Percentiles rank a stretch among this genome's conserved stretches.
Conservation (phyloP, 2,888 invertebrate species). For the Diadegma fenestrale region DNA sequence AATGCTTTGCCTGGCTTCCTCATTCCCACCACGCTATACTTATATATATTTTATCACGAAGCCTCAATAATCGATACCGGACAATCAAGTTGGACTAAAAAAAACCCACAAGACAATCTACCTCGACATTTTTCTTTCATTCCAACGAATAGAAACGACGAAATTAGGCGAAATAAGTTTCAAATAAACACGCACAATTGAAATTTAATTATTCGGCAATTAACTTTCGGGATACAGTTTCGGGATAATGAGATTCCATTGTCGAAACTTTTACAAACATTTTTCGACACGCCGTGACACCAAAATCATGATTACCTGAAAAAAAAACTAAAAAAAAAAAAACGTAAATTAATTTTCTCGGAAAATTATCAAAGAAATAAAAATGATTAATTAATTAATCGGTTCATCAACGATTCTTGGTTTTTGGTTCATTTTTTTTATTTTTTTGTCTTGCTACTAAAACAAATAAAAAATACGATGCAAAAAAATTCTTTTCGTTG, state of each 20-base stretch:
- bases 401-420: neutral
- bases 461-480: neutral
- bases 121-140: neutral
- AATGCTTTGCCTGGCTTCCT: constrained; percentile 58
- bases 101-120: neutral
- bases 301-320: neutral
- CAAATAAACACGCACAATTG: neutral
- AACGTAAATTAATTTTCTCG: too few species aligned
- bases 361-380: neutral
- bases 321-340: neutral
- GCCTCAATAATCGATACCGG: constrained; percentile 18
- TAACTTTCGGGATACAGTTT: neutral
- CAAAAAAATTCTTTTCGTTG: neutral
- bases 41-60: neutral
- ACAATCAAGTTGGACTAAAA: constrained; percentile 1
- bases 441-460: neutral
- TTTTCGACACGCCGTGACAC: neutral
- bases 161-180: neutral
- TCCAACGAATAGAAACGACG: neutral
- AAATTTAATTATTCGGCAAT: neutral
- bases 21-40: neutral
- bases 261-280: neutral
- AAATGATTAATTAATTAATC: neutral
- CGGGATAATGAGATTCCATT: neutral
- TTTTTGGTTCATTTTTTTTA: neutral